Base-by-base conservation (phyloP, 2,888 invertebrate genomes). In the Tachina lurida region DNA sequence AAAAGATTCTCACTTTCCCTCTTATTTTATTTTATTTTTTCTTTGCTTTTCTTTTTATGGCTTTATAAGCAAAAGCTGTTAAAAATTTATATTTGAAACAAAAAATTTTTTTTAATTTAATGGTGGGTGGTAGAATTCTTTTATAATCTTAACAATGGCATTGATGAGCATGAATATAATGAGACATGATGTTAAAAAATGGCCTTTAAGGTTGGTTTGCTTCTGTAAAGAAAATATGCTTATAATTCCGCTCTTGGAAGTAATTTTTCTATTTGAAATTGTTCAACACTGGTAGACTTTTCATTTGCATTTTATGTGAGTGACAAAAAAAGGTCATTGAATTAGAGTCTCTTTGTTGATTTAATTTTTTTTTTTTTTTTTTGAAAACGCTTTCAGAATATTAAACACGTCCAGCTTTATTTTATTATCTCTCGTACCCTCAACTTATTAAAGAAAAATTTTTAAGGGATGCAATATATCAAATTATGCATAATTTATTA, bases 181-280 rank as follows among this genome's bases (percentile, higher is more conserved):
- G 65, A 13, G 5, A 71, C n/a, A 71, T 62, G 49, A 43, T 63
- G 41, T 52, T 47, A 60, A 10, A 13, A 60, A 60, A 71, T 54
- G 56, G 56, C 45, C 70, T 82, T 75, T 56, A 76, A 76, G 76
- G 75, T 82, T 82, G 75, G 68, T 76, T 82, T 79, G 58, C 41
- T 47, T 71, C 19, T 75, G 71, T 68, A 63, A 63, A 41, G 63
- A n/a, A 71, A 70, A 54, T 70, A 45, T 56, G 19, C 17, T 60
- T 45, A 31, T 45, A 45, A 60, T 76, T 71, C 10, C n/a, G n/a
- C 43, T 60, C 39, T 41, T 47, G 1, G 8, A 22, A 0, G 3
- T 22, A 45, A 13, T 22, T 13, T 75, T 31, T 12, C 1, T n/a
- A 49, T 22, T 0, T 4, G 5, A 54, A 68, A 70, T n/a, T 43